Conservation (phyloP, 2,797 vertebrate species). For the Dallia pectoralis region DNA sequence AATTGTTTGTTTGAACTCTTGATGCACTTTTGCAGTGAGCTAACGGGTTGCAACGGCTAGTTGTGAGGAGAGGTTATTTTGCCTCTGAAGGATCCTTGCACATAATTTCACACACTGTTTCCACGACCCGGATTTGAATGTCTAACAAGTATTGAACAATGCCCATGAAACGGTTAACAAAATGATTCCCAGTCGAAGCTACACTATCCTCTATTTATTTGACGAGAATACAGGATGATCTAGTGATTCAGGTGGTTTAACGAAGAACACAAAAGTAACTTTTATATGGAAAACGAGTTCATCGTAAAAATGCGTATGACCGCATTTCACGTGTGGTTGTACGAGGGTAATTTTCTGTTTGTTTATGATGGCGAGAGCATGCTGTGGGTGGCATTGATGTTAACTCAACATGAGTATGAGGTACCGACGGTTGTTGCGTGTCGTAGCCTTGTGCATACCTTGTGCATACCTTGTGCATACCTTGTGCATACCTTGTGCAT, state of each 20-base stretch:
- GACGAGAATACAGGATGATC: not conserved
- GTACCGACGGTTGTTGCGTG: conserved; percentile 16
- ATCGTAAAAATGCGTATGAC: conserved; percentile 78
- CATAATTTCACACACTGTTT: not conserved
- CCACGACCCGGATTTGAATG: not conserved
- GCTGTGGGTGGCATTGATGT: conserved; percentile 67
- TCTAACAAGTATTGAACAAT: not conserved
- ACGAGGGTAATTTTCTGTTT: conserved; percentile 71
- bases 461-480: no score
- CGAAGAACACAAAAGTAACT: not conserved
- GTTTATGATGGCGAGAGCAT: conserved; percentile 81
- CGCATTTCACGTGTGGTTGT: conserved; percentile 81
- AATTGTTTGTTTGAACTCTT: not conserved
- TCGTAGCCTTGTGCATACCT: conserved; percentile 23
- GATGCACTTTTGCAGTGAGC: not conserved
- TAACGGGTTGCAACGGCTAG: not conserved
- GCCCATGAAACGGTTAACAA: not conserved
- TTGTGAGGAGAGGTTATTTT: not conserved
- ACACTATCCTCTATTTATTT: not conserved
- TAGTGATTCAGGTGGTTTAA: not conserved
- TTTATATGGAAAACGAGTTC: conserved; percentile 66
- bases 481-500: no score
- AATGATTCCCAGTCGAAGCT: not conserved
- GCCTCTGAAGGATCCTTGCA: not conserved
- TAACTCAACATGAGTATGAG: conserved; percentile 50